A percentile compares a stretch with the other conserved stretches of the same genome.
phyloP scores from a whole-genome alignment of 2,888 invertebrate genomes.

The Drepanosiphum platanoidis region DNA sequence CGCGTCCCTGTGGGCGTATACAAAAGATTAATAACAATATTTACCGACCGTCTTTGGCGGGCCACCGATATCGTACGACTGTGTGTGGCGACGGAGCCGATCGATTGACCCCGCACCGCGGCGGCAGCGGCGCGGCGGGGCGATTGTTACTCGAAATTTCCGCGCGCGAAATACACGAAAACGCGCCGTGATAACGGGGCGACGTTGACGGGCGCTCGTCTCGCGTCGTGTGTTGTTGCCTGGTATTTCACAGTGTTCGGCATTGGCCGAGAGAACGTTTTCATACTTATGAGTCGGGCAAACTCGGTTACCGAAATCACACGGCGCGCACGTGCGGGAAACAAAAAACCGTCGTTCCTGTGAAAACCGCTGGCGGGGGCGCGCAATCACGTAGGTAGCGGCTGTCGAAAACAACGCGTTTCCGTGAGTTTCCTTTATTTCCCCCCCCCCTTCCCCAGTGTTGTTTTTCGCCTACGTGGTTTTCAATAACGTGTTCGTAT shows the following conservation, averaged over 20 bases:
- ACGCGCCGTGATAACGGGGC: too few species aligned
- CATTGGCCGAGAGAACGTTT: too few species aligned
- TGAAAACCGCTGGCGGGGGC: neutral
- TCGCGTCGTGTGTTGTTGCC: neutral
- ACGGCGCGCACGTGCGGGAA: neutral
- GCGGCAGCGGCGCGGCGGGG: too few species aligned
- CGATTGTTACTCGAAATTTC: too few species aligned
- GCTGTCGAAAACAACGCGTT: neutral
- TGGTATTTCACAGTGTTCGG: neutral
- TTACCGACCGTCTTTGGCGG: neutral
- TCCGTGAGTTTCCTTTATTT: too few species aligned
- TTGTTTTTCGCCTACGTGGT: too few species aligned
- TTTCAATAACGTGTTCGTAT: too few species aligned
- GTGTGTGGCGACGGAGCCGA: too few species aligned
- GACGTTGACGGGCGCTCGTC: neutral
- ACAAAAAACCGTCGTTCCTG: neutral
- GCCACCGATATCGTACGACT: neutral
- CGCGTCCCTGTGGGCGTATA: too few species aligned
- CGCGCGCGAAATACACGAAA: too few species aligned
- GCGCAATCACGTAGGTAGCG: neutral
- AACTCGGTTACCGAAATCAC: neutral
- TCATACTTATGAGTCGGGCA: neutral
- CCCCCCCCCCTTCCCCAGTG: too few species aligned
- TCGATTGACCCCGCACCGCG: too few species aligned
- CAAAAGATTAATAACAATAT: neutral